These are phyloP conservation scores for Avahi laniger DNA, from an alignment of 2,797 vertebrate species.

Conservation along the genomic window DNA sequence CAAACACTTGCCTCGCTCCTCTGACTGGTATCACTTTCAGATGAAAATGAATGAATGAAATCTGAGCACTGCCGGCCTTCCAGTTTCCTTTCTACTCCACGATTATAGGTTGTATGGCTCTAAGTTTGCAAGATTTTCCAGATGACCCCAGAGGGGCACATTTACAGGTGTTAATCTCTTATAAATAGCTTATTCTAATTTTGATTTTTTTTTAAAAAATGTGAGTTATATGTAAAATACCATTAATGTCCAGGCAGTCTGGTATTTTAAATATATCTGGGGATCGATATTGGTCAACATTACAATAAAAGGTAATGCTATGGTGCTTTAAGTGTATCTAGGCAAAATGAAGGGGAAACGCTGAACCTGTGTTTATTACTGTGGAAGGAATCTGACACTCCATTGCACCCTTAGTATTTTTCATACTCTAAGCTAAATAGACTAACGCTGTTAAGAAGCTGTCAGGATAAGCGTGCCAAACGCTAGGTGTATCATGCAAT, in stretches of 20 bases:
- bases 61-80: neutral
- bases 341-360: conserved; percentile 44
- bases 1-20: conserved; percentile 7
- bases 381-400: conserved; percentile 68
- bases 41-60: conserved; percentile 37
- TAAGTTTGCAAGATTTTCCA: conserved; percentile 59
- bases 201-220: conserved; percentile 62
- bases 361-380: neutral
- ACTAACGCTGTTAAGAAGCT: conserved; percentile 81
- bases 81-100: conserved; percentile 29
- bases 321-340: conserved; percentile 2
- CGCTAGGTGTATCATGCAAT: conserved; percentile 81
- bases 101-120: conserved; percentile 52
- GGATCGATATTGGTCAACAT: conserved; percentile 48
- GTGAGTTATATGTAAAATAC: conserved; percentile 10
- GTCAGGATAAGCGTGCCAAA: conserved; percentile 82
- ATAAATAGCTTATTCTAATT: conserved; percentile 65
- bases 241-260: conserved; percentile 40
- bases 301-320: conserved; percentile 41
- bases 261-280: neutral
- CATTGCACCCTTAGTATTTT: conserved; percentile 78
- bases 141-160: conserved; percentile 33
- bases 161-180: conserved; percentile 65
- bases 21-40: conserved; percentile 23
- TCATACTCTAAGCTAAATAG: conserved; percentile 80